phyloP scores from a whole-genome alignment of 2,888 invertebrate genomes.

The Girardia tigrina region DNA sequence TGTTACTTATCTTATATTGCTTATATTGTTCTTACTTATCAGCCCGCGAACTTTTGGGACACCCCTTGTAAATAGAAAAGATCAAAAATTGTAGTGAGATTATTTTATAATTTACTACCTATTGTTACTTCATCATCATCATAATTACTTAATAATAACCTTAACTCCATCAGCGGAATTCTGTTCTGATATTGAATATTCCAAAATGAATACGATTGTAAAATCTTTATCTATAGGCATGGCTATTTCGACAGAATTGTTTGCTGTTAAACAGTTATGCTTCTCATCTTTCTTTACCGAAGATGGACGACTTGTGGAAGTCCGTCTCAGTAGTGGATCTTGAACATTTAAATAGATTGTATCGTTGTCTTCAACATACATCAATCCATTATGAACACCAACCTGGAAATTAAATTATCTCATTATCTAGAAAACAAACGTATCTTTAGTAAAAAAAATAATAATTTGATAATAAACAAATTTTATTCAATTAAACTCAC shows the following conservation, averaged over 20 bases:
- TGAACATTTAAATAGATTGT: neutral
- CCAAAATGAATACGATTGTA: slow-evolving; percentile 45
- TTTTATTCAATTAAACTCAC: too few species aligned
- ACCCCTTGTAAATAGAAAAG: too few species aligned
- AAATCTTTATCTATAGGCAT: slow-evolving; percentile 46
- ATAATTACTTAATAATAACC: too few species aligned
- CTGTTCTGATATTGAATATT: slow-evolving; percentile 47
- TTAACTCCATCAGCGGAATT: slow-evolving; percentile 43
- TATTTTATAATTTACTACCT: too few species aligned
- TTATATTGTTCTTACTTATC: too few species aligned
- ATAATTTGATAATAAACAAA: neutral
- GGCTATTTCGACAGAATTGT: slow-evolving; percentile 21
- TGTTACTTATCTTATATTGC: too few species aligned
- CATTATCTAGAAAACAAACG: too few species aligned
- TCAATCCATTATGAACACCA: slow-evolving; percentile 53
- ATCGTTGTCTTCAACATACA: slow-evolving; percentile 49
- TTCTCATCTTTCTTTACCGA: neutral
- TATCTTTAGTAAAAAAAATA: too few species aligned
- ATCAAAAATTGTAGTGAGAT: too few species aligned
- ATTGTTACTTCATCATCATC: too few species aligned
- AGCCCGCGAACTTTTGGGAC: too few species aligned
- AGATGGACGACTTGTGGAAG: neutral
- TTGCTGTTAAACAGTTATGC: neutral
- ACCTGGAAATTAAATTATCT: too few species aligned
- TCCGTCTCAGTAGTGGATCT: slow-evolving; percentile 9